Conservation (phyloP, 2,888 invertebrate genomes). For the Chrysina gloriosa region DNA sequence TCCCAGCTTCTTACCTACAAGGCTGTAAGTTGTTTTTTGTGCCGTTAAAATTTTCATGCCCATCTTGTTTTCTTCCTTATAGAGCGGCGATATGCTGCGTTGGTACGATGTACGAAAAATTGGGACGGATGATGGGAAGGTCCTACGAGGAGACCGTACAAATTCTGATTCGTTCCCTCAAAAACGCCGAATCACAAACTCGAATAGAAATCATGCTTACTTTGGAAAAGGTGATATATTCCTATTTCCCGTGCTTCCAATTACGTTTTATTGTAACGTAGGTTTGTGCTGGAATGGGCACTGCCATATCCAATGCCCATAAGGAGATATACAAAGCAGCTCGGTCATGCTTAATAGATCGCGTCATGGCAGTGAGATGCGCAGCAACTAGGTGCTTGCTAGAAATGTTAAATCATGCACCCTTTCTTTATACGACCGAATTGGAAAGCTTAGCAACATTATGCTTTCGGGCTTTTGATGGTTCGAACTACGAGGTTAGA, state of each 20-base stretch:
- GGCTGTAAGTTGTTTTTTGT: constrained; percentile 78
- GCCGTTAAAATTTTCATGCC: background rate
- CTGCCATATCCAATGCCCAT: constrained; percentile 85
- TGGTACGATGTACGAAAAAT: constrained; percentile 97
- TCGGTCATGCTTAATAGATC: constrained; percentile 87
- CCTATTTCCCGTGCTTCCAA: too few relatives aligned
- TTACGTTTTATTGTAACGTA: too few relatives aligned
- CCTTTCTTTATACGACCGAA: constrained; percentile 87
- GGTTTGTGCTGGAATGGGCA: constrained; percentile 94
- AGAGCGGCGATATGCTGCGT: constrained; percentile 96
- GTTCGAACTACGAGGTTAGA: constrained; percentile 91
- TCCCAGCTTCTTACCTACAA: constrained; percentile 92
- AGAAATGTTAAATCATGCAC: constrained; percentile 89
- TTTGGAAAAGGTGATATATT: constrained; percentile 93
- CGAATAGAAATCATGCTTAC: constrained; percentile 97
- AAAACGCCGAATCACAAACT: constrained; percentile 95
- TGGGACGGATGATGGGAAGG: constrained; percentile 98
- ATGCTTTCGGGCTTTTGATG: constrained; percentile 92
- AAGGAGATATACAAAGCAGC: constrained; percentile 94
- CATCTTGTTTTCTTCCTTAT: background rate
- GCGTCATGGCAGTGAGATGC: constrained; percentile 92
- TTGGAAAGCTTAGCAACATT: constrained; percentile 91
- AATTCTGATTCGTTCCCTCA: constrained; percentile 88
- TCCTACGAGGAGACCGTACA: constrained; percentile 98
- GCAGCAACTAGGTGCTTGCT: constrained; percentile 92